Evolutionary conservation across 2,113 vertebrate genomes (phyloP).

Genomic region (Rousettus leschenaultii): DNA sequence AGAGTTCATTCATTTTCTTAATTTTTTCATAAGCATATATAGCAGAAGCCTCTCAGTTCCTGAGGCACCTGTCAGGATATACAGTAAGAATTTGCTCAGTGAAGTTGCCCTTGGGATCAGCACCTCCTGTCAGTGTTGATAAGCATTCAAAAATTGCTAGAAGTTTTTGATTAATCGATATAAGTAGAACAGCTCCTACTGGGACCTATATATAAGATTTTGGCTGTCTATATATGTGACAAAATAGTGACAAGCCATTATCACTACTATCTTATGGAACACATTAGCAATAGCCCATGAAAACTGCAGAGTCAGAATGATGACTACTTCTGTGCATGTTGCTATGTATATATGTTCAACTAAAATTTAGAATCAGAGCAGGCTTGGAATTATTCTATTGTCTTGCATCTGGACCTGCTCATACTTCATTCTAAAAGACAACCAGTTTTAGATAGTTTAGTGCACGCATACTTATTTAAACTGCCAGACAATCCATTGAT

Average conservation of each 20-base stretch:
- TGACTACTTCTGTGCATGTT: background rate
- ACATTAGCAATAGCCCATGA: background rate
- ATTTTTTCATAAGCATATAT: background rate
- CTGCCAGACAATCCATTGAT: background rate
- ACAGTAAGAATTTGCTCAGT: background rate
- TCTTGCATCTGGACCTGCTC: background rate
- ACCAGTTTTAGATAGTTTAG: background rate
- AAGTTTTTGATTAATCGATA: background rate
- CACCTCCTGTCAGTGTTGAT: background rate
- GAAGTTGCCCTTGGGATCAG: background rate
- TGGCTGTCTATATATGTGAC: background rate
- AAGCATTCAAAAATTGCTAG: background rate
- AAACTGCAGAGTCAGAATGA: background rate
- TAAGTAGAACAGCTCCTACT: background rate
- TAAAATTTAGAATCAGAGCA: background rate
- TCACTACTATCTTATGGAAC: background rate
- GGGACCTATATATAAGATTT: background rate
- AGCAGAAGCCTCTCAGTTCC: background rate
- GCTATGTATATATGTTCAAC: background rate
- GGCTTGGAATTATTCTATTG: background rate
- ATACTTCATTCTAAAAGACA: background rate
- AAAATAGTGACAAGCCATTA: background rate
- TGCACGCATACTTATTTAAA: background rate
- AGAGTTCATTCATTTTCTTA: background rate
- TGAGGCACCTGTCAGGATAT: background rate